A percentile compares a stretch with the other conserved stretches of the same genome.
These are phyloP conservation scores for Tapirus terrestris DNA, from an alignment of 2,113 vertebrate species.

Conservation along the genomic window DNA sequence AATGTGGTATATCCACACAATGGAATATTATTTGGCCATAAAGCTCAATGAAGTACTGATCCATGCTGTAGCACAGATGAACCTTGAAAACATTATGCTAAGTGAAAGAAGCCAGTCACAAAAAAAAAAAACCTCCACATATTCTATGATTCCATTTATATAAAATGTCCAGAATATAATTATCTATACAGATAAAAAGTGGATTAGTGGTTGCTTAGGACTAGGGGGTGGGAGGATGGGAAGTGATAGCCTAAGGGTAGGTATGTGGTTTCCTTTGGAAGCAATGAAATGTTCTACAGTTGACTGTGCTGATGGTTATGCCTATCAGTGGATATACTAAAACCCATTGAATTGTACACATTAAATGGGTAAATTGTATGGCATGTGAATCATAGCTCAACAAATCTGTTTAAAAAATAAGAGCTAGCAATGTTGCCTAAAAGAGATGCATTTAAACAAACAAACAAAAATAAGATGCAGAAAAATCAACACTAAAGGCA, in stretches of 20 bases:
- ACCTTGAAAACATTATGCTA: neutral
- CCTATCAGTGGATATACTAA: neutral
- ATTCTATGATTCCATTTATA: neutral
- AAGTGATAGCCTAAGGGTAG: neutral
- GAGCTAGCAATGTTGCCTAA: neutral
- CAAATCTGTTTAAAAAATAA: constrained; percentile 18
- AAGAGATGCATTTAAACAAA: constrained; percentile 8
- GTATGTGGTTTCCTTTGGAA: neutral
- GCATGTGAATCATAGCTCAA: neutral
- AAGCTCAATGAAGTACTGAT: neutral
- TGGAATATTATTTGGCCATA: neutral
- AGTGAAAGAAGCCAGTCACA: neutral
- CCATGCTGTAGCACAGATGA: neutral
- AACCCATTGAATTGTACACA: neutral
- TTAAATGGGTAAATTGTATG: neutral
- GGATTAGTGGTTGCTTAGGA: neutral
- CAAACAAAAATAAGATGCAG: neutral
- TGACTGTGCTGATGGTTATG: neutral
- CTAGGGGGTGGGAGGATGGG: neutral
- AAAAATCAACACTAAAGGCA: neutral
- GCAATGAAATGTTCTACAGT: neutral
- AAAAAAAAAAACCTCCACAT: neutral
- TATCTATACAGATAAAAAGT: neutral
- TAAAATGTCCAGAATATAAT: neutral
- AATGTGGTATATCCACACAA: neutral